phyloP scores from a whole-genome alignment of 2,888 invertebrate genomes.

The Gari tellinella region DNA sequence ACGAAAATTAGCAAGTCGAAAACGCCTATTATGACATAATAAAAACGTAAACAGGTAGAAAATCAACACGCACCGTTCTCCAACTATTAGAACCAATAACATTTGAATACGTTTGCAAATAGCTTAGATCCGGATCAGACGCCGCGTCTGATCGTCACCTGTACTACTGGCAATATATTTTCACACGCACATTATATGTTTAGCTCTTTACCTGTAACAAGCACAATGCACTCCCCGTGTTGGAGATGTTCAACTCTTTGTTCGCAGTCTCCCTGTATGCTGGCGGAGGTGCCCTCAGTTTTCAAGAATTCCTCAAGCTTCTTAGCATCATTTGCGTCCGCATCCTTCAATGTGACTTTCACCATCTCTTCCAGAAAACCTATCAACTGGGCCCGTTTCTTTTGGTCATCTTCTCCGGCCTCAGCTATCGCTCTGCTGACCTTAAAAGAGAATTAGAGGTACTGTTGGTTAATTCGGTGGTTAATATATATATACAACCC shows the following conservation, averaged over 20 bases:
- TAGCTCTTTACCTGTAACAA: conserved; percentile 37
- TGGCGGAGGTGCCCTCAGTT: conserved; percentile 36
- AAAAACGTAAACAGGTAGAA: no score
- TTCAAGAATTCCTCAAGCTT: conserved; percentile 40
- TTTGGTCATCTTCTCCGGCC: conserved; percentile 41
- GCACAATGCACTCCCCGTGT: conserved; percentile 46
- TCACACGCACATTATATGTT: no score
- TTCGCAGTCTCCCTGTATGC: conserved; percentile 40
- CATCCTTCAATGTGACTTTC: conserved; percentile 25
- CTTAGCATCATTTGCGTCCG: conserved; percentile 16
- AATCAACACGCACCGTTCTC: no score
- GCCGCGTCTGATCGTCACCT: no score
- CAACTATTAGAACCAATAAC: no score
- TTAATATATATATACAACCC: not conserved
- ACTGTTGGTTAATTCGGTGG: not conserved
- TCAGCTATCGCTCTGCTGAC: conserved; percentile 48
- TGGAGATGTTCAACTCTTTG: conserved; percentile 26
- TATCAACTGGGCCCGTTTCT: conserved; percentile 50
- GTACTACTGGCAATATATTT: no score
- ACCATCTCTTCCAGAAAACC: conserved; percentile 49
- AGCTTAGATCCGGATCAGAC: no score
- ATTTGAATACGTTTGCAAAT: no score
- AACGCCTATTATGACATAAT: no score
- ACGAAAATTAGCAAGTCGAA: no score
- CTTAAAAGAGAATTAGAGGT: conserved; percentile 30